phyloP scores from a whole-genome alignment of 2,888 invertebrate genomes.

The Temnothorax ravouxi region DNA sequence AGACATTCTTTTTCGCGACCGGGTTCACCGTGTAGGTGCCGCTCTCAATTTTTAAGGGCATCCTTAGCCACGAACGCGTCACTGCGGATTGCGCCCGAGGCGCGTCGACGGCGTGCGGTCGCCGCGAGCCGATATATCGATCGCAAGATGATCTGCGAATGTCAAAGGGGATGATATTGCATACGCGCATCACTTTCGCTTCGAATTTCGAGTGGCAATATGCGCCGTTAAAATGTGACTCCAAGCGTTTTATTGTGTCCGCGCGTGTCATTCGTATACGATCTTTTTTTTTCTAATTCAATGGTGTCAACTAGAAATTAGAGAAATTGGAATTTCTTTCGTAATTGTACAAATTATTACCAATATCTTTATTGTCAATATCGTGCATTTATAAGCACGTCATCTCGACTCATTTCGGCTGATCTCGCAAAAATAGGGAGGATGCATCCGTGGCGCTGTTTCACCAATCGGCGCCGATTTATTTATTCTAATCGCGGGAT shows the following conservation, averaged over 20 bases:
- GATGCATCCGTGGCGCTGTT: not conserved
- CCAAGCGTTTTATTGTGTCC: slow-evolving; percentile 5
- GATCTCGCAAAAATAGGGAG: not conserved
- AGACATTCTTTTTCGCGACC: slow-evolving; percentile 80
- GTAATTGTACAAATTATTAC: slow-evolving; percentile 22
- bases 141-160: slow-evolving; percentile 49
- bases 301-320: not conserved
- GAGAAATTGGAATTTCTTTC: not conserved
- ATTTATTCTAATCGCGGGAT: not conserved
- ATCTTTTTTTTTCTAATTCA: not conserved
- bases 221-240: slow-evolving; percentile 17
- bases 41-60: slow-evolving; percentile 85
- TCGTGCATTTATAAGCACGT: not conserved
- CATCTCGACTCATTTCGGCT: not conserved
- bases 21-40: slow-evolving; percentile 84
- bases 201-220: slow-evolving; percentile 36
- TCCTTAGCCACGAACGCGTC: slow-evolving; percentile 69
- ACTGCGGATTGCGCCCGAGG: slow-evolving; percentile 45
- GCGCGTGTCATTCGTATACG: not conserved
- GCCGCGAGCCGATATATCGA: slow-evolving; percentile 54
- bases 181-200: slow-evolving; percentile 52
- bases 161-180: slow-evolving; percentile 53
- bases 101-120: slow-evolving; percentile 32
- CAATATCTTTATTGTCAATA: not conserved
- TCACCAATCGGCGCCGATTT: not conserved